Base-by-base conservation (phyloP, 2,797 vertebrate genomes). In the Eulemur albifrons region DNA sequence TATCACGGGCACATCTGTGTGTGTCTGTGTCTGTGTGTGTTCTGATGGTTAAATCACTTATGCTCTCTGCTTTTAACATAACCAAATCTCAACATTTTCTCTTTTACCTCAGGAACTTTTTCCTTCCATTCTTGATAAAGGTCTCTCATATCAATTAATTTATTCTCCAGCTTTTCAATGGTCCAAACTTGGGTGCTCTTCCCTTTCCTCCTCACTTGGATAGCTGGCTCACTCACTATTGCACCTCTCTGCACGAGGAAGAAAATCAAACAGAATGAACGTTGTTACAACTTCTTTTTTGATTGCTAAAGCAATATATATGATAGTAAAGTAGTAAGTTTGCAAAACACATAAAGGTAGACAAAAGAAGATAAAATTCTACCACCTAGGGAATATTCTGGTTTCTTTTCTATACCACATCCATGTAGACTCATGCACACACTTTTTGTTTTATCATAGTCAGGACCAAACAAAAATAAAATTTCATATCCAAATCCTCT, bases 151-250 rank as follows among this genome's bases (percentile, higher is more conserved):
- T 99, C 99, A 97, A 99, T 99, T 94, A 99, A 97, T 96, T 99
- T 99, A 98, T 99, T 99, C 98, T 99, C 99, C 97, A 99, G 98
- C 98, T 99, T 99, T 98, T 99, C 99, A 50, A 99, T 99, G 97
- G 99, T 99, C 99, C 99, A 99, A 72, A 99, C 99, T 92, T 99
- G 99, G 67, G 99, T 99, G 59, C 99, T 99, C 98, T 99, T 99
- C 50, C 99, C 99, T 98, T 99, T 99, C 87, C 99, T 98, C 85
- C 99, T 99, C 95, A 99, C 99, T 98, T 99, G 99, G 97, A 99
- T 99, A 90, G 99, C 99, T 5, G 99, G 99, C 97, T 99, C 99
- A 0, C 99, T 99, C 95, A 99, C 99, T 84, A 99, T 99, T 0
- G 99, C 99, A 2, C 99, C 99, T 96, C 99, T 99, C 99, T 99